Evolutionary conservation across 2,797 vertebrate genomes (phyloP).

Genomic region (Alcedo atthis): DNA sequence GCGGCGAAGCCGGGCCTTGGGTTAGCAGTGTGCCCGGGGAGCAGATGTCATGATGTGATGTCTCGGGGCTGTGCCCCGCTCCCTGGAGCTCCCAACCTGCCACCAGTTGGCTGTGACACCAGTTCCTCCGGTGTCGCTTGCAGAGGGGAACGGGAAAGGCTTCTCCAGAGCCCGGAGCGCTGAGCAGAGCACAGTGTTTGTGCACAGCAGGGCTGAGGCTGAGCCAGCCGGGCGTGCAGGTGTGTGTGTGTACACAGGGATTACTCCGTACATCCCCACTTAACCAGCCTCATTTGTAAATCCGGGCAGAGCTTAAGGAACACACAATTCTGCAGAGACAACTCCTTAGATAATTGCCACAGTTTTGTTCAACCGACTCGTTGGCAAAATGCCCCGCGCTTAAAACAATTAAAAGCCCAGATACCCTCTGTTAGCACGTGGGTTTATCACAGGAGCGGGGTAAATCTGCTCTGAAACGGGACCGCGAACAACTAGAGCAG

Average conservation of each 20-base stretch:
- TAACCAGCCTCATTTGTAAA: not conserved
- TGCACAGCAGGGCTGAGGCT: not conserved
- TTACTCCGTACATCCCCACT: not conserved
- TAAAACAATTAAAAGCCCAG: slow-evolving; percentile 40
- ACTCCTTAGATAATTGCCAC: slow-evolving; percentile 18
- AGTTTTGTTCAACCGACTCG: not conserved
- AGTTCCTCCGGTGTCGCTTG: rapidly evolving
- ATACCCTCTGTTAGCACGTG: not conserved
- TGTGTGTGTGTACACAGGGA: not conserved
- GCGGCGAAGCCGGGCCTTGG: not conserved
- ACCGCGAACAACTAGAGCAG: not conserved
- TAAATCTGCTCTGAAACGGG: not conserved
- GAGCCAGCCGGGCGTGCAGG: rapidly evolving
- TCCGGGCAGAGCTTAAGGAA: not conserved
- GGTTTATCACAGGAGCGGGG: not conserved
- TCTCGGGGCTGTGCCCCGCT: not conserved
- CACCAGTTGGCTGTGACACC: not conserved
- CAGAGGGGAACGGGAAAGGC: not conserved
- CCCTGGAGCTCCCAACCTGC: not conserved
- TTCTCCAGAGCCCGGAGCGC: not conserved
- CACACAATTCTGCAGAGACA: slow-evolving; percentile 13
- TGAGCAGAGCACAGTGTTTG: no score
- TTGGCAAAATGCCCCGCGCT: slow-evolving; percentile 22
- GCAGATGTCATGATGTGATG: not conserved
- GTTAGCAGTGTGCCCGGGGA: not conserved